Evolutionary conservation across 2,113 vertebrate species (phyloP), one percentile per base, ranked within the genome.

Genomic region (Stomatorhinus ivindoensis): DNA sequence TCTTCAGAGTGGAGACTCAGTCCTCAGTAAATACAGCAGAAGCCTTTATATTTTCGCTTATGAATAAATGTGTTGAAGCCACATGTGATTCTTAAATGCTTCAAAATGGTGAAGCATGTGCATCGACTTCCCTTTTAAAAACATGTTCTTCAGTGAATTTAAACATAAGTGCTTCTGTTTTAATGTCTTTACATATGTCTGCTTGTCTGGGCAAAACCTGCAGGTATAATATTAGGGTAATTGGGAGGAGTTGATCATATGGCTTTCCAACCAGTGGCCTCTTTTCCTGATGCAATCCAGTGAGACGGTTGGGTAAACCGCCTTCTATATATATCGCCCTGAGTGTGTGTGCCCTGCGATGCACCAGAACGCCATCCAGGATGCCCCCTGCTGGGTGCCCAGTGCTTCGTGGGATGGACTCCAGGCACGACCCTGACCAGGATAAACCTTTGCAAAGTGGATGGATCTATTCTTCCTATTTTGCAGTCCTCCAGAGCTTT

Each of bases 401-500:
- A 42, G 35, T 39, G 31, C 31, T 42, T 19, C 19, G 31, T 8
- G 73, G 73, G 15, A 42, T 80, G 73, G 35, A 11, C 31, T 80
- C 73, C 73, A 80, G 73, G 15, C 35, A 80, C 17, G 73, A 80
- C 35, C 35, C 35, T 80, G 73, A 39, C 31, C 35, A 17, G 73
- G 35, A 42, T 42, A 80, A 80, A 19, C 73, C 13, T 35, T 80
- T 19, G 31, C 31, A 19, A 42, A 80, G 73, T 80, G 73, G 35
- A 80, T 80, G 35, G 73, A 39, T 80, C 31, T 35, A 7, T 39
- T 15, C 42, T 80, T 80, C 35, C 73, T 6, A 80, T 80, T 80
- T 19, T 42, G 73, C 73, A 7, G 35, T 89, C 51, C 88, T 92
- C 90, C 95, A 95, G 95, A 94, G 92, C 96, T 94, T 94, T 93